Evolutionary conservation across 2,113 vertebrate species (phyloP).

Genomic region (Psettodes erumei): DNA sequence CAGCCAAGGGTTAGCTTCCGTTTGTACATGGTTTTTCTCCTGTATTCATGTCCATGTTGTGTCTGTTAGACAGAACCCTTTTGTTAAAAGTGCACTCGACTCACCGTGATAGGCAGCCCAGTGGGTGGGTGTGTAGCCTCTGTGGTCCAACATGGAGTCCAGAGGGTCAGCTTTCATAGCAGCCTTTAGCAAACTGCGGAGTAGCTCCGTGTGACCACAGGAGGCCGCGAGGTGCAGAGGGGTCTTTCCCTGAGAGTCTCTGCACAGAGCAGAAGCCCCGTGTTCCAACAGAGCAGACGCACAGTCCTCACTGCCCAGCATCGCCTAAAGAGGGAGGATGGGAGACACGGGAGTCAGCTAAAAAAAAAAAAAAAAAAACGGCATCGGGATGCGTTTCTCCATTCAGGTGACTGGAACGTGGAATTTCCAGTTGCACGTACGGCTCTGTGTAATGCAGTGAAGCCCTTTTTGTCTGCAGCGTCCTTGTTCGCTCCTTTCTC

Average conservation of each 20-base stretch:
- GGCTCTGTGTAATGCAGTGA: slow-evolving; percentile 92
- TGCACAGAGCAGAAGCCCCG: slow-evolving; percentile 90
- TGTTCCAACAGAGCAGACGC: slow-evolving; percentile 93
- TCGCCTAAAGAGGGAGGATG: slow-evolving; percentile 82
- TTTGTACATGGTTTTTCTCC: too few species aligned
- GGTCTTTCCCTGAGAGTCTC: slow-evolving; percentile 92
- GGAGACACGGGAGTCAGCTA: too few species aligned
- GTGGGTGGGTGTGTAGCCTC: slow-evolving; percentile 93
- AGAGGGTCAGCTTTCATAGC: slow-evolving; percentile 89
- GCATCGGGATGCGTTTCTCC: not conserved
- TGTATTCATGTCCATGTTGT: not conserved
- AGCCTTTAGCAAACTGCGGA: slow-evolving; percentile 87
- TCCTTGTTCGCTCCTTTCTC: slow-evolving; percentile 93
- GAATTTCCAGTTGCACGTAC: slow-evolving; percentile 80
- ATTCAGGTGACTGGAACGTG: not conserved
- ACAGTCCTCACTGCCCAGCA: slow-evolving; percentile 90
- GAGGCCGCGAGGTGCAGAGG: slow-evolving; percentile 93
- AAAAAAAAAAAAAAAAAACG: too few species aligned
- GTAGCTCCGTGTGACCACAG: slow-evolving; percentile 87
- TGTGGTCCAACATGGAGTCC: slow-evolving; percentile 92
- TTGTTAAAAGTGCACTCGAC: not conserved
- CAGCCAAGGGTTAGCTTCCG: not conserved
- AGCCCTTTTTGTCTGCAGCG: slow-evolving; percentile 89
- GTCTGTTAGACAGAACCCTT: not conserved
- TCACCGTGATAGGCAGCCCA: slow-evolving; percentile 96